Percentiles rank a stretch among this genome's conserved stretches.
Evolutionary conservation across 2,888 invertebrate species (phyloP).

Genomic region (Apoderus coryli): DNA sequence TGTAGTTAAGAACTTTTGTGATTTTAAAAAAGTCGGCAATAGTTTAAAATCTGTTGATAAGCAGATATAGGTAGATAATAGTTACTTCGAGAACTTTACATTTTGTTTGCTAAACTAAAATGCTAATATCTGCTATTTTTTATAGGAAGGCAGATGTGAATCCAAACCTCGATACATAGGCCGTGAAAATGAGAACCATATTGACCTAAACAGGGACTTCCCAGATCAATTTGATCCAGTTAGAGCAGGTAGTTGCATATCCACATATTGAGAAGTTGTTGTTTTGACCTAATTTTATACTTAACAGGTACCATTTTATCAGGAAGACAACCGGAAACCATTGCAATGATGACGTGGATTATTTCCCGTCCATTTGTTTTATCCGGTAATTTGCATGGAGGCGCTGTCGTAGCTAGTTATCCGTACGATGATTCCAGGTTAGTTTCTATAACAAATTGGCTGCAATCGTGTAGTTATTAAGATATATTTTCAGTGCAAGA

Average conservation of each 20-base stretch:
- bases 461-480: not conserved
- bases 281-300: constrained; percentile 11
- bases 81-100: no score
- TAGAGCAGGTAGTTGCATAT: constrained; percentile 23
- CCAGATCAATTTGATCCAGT: constrained; percentile 63
- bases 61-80: no score
- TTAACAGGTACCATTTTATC: constrained; percentile 38
- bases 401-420: constrained; percentile 94
- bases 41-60: no score
- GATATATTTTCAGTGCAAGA: constrained; percentile 29
- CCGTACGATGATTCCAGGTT: constrained; percentile 83
- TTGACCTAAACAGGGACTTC: constrained; percentile 85
- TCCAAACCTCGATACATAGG: constrained; percentile 53
- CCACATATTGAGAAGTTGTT: no score
- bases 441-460: constrained; percentile 10
- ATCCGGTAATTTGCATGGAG: constrained; percentile 92
- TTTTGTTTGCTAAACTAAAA: no score
- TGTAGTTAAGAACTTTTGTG: no score
- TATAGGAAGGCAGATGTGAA: constrained; percentile 66
- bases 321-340: constrained; percentile 71
- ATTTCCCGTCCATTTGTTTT: constrained; percentile 75
- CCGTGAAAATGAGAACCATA: constrained; percentile 62
- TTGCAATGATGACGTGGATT: constrained; percentile 82
- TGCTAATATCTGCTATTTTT: constrained; percentile 19
- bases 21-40: no score